These are phyloP conservation scores for Nansenia antarctica DNA, from an alignment of 2,113 vertebrate species.

Conservation along the genomic window DNA sequence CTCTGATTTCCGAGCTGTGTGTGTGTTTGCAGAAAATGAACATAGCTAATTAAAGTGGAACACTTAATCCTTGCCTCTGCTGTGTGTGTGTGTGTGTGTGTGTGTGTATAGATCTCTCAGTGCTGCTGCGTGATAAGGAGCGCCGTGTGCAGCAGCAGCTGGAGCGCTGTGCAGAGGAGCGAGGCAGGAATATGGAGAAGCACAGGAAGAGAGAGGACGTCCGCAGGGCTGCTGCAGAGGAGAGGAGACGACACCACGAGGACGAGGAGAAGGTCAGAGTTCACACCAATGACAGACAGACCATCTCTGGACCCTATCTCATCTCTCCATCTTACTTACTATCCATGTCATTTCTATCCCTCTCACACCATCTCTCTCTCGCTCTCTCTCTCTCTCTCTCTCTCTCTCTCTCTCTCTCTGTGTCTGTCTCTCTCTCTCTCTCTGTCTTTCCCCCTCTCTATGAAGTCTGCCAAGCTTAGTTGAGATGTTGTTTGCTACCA, in stretches of 20 bases:
- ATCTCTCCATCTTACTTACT: neutral
- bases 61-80: too few species aligned
- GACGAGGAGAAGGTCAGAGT: slow-evolving; percentile 87
- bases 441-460: neutral
- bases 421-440: neutral
- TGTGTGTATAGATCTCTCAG: slow-evolving; percentile 73
- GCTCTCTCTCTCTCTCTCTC: neutral
- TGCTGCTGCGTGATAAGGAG: slow-evolving; percentile 85
- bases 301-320: neutral
- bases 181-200: slow-evolving; percentile 86
- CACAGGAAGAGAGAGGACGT: slow-evolving; percentile 83
- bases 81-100: neutral
- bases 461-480: too few species aligned
- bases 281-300: neutral
- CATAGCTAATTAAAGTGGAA: too few species aligned
- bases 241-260: slow-evolving; percentile 83
- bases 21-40: neutral
- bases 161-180: slow-evolving; percentile 84
- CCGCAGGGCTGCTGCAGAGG: slow-evolving; percentile 85
- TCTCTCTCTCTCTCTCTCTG: neutral
- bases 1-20: neutral
- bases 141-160: slow-evolving; percentile 84
- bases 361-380: neutral
- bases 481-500: too few species aligned
- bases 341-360: neutral